These are phyloP conservation scores for Xiphophorus couchianus DNA, from an alignment of 2,113 vertebrate species.

Conservation along the genomic window DNA sequence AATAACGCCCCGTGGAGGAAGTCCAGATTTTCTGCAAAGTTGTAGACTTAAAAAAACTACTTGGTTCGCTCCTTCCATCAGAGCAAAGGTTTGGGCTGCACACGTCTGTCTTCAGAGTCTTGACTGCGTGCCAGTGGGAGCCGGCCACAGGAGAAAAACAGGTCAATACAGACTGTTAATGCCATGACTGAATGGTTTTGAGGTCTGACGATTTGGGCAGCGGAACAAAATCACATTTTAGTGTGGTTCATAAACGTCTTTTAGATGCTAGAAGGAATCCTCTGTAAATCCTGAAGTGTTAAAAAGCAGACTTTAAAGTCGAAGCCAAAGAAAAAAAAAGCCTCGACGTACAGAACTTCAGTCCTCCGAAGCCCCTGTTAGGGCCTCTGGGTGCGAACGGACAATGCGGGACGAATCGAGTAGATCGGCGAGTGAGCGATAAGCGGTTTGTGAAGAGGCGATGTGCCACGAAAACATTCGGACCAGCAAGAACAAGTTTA, in stretches of 20 bases:
- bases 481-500: not conserved
- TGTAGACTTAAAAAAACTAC: constrained; percentile 54
- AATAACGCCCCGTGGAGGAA: constrained; percentile 74
- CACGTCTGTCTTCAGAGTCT: constrained; percentile 60
- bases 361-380: not conserved
- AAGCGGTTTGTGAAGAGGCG: constrained; percentile 25
- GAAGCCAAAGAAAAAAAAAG: constrained; percentile 45
- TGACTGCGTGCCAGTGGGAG: constrained; percentile 68
- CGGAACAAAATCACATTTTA: constrained; percentile 78
- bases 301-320: constrained; percentile 66
- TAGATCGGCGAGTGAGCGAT: constrained; percentile 38
- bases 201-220: constrained; percentile 76
- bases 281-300: constrained; percentile 76
- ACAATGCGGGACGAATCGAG: constrained; percentile 29
- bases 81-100: constrained; percentile 60
- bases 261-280: constrained; percentile 67
- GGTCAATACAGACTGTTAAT: constrained; percentile 77
- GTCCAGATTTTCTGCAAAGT: constrained; percentile 62
- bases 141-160: constrained; percentile 70
- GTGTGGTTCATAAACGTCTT: constrained; percentile 77
- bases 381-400: constrained; percentile 21
- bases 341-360: constrained; percentile 45
- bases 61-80: constrained; percentile 48
- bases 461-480: not conserved
- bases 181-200: constrained; percentile 75